A percentile compares a stretch with the other conserved stretches of the same genome.
phyloP scores from a whole-genome alignment of 2,888 invertebrate genomes.

The Yponomeuta evonymella region DNA sequence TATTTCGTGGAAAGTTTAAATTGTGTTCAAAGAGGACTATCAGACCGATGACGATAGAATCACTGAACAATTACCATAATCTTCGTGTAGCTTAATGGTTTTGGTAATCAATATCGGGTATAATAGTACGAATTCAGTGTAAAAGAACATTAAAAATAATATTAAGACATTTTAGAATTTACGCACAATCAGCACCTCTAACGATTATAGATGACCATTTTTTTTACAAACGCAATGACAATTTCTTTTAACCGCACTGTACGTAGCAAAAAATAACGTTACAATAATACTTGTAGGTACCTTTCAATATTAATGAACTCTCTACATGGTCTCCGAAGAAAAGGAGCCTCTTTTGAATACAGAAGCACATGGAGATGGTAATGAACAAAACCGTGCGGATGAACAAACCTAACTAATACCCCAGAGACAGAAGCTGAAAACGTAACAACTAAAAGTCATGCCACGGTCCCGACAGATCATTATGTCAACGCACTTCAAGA shows the following conservation, averaged over 20 bases:
- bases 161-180: neutral
- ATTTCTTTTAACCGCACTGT: neutral
- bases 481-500: constrained; percentile 11
- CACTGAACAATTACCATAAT: neutral
- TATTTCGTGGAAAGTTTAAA: too few relatives aligned
- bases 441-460: neutral
- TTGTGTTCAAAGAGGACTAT: neutral
- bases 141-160: neutral
- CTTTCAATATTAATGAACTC: constrained; percentile 2
- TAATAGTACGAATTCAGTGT: neutral
- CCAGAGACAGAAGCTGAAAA: neutral
- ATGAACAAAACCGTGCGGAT: neutral
- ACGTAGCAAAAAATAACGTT: neutral
- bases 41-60: neutral
- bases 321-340: neutral
- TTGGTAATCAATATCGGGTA: neutral
- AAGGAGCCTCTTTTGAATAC: neutral
- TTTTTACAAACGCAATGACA: neutral
- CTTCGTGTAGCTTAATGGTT: neutral
- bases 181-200: neutral
- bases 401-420: neutral
- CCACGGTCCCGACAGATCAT: constrained; percentile 1
- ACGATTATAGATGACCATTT: neutral
- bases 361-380: neutral
- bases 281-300: neutral